Base-by-base conservation (phyloP, 2,797 vertebrate genomes). In the Melanotaenia nigrans region DNA sequence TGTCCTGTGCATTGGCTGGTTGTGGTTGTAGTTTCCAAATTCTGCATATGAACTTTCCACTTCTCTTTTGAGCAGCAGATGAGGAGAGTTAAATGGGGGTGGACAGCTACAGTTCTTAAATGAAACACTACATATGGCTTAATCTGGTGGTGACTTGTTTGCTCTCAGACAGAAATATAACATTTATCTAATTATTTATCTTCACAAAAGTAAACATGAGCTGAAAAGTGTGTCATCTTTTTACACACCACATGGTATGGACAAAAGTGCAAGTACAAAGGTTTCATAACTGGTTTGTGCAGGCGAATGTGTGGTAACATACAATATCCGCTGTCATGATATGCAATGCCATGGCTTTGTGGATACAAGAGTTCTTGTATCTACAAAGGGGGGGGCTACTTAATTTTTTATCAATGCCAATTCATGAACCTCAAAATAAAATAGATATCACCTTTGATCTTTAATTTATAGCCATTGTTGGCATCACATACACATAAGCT, bases 21-120 rank as follows among this genome's bases (percentile, higher is more conserved):
- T 90, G 87, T 86, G 89, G 88, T 90, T 75, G 87, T 82, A 92
- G 77, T 92, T 93, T 93, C 91, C 92, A 92, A 49, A 80, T 89
- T 81, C 73, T 79, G 65, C 85, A 83, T 87, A 87, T 92, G 88
- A 83, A 92, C 86, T 92, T 92, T 93, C 91, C 92, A 90, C 83
- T 87, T 77, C 60, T 81, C 67, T 84, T 70, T 82, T 64, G 77
- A 86, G 78, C 64, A 82, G 80, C 73, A 79, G 79, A 87, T 32
- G 61, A 84, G 65, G 63, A 85, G 81, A 64, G 77, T 66, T 62
- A 77, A 77, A 65, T 36, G 71, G 75, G 79, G 79, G 42, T 22
- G 58, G 68, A 77, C 55, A 73, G 68, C 42, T 47, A 65, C 28
- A 82, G 61, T 75, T 81, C 70, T 83, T 54, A 72, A 72, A 78